Percentiles rank a stretch among this genome's conserved stretches.
phyloP scores from a whole-genome alignment of 2,797 vertebrate genomes.

The Poecilia wingei region DNA sequence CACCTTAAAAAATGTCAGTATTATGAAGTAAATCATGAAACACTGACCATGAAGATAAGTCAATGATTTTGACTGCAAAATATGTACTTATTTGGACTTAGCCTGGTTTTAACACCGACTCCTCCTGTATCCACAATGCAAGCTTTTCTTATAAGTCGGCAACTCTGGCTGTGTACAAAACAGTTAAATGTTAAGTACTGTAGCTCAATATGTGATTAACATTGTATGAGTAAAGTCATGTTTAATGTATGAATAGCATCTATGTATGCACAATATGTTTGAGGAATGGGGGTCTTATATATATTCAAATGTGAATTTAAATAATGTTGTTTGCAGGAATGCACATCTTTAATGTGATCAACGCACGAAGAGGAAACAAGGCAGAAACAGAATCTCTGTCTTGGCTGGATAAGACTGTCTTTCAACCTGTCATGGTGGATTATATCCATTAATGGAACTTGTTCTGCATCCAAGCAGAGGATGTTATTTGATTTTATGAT shows the following conservation, averaged over 20 bases:
- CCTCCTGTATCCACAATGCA: no score
- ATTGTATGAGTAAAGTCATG: background rate
- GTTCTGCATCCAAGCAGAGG: conserved; percentile 1
- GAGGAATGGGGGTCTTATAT: background rate
- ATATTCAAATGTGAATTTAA: background rate
- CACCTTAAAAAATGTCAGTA: background rate
- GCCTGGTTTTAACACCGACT: background rate
- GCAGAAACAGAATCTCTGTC: background rate
- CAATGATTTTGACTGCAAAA: background rate
- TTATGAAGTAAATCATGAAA: background rate
- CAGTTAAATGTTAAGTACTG: background rate
- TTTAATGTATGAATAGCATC: background rate
- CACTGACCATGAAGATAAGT: background rate
- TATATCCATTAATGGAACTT: background rate
- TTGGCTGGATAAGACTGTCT: background rate
- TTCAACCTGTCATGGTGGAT: conserved; percentile 9
- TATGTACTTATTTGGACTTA: background rate
- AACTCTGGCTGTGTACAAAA: background rate
- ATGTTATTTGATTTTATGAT: conserved; percentile 7
- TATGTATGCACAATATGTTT: background rate
- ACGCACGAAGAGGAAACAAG: background rate
- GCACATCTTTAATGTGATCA: background rate
- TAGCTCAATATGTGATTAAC: no score
- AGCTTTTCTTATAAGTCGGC: background rate
- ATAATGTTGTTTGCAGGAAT: background rate